Evolutionary conservation across 1,140 invertebrate genomes (phyloP).

Genomic region (Drosophila carrolli): DNA sequence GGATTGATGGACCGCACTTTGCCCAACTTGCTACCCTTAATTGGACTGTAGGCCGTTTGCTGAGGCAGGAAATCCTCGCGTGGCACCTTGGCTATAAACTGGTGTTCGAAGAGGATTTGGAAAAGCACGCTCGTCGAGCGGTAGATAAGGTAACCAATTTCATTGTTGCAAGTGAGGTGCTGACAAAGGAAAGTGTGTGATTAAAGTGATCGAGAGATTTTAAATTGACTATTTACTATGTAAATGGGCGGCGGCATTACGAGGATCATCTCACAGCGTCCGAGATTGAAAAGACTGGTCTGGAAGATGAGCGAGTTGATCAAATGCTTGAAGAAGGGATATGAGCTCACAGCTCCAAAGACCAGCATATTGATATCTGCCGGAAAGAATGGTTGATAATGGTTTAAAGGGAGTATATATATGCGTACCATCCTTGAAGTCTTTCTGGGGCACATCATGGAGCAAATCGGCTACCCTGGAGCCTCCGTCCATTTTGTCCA

Average conservation of each 20-base stretch:
- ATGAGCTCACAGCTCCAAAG: constrained; percentile 86
- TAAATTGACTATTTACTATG: constrained; percentile 82
- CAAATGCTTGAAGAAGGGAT: constrained; percentile 86
- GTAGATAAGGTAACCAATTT: constrained; percentile 82
- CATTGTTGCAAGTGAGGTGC: constrained; percentile 72
- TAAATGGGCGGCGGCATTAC: constrained; percentile 85
- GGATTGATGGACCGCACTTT: constrained; percentile 85
- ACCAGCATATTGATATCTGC: constrained; percentile 85
- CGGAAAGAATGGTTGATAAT: neutral
- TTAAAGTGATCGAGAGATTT: neutral
- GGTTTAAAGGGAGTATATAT: neutral
- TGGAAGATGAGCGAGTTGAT: constrained; percentile 86
- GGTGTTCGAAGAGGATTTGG: constrained; percentile 86
- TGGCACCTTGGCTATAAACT: constrained; percentile 86
- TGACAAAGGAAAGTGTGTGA: constrained; percentile 3
- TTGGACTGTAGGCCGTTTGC: constrained; percentile 76
- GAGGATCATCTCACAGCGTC: constrained; percentile 86
- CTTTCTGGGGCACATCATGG: constrained; percentile 77
- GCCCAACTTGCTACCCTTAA: constrained; percentile 60
- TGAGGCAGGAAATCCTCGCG: constrained; percentile 86
- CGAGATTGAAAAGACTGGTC: constrained; percentile 84
- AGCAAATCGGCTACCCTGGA: constrained; percentile 85
- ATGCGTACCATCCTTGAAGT: constrained; percentile 53
- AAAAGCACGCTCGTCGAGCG: constrained; percentile 86
- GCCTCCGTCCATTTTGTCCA: constrained; percentile 87